Base-by-base conservation (phyloP, 2,113 vertebrate genomes). In the Xiphorhynchus elegans region DNA sequence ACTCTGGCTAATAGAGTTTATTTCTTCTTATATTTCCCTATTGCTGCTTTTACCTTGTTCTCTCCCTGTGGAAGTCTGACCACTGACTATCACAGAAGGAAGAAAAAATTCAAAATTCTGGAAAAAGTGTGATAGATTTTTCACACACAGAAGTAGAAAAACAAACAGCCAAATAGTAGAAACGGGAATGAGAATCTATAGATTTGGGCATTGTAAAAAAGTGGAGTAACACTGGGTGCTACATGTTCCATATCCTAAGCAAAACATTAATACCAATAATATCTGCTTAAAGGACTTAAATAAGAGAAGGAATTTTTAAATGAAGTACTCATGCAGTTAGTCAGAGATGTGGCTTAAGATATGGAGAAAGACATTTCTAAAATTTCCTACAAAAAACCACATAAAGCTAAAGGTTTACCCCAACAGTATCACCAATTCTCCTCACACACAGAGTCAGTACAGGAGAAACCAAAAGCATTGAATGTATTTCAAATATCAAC, bases 1-100 rank as follows among this genome's bases (percentile, higher is more conserved):
- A 95, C 82, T 93, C 70, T 89, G 83, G 74, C 44, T 96, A 95
- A 95, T 91, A 91, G 94, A 87, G 53, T 89, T 84, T 68, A 63
- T 53, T 63, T 84, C 62, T 89, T 72, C 70, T 68, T 68, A 52
- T 78, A 69, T 82, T 91, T 50, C 49, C 40, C 87, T 87, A 72
- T 53, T 68, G 24, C 56, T 89, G 81, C 46, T 84, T 84, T 66
- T 89, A 40, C 37, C 13, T 73, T 69, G 44, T 11, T 95, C 53
- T 95, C 44, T 68, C 69, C 60, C 60, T 68, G 23, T 44, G 49
- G 70, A 90, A 85, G 37, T 58, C 85, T 50, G 76, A 73, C 29
- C 26, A 82, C 13, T 52, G 47, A 26, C 7, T 92, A 26, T 39
- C 66, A 59, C 1, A 6, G 24, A 39, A 90, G 42, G 46, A 78